A percentile compares a stretch with the other conserved stretches of the same genome.
Conservation (phyloP, 2,888 invertebrate genomes). For the Trisateles emortualis region DNA sequence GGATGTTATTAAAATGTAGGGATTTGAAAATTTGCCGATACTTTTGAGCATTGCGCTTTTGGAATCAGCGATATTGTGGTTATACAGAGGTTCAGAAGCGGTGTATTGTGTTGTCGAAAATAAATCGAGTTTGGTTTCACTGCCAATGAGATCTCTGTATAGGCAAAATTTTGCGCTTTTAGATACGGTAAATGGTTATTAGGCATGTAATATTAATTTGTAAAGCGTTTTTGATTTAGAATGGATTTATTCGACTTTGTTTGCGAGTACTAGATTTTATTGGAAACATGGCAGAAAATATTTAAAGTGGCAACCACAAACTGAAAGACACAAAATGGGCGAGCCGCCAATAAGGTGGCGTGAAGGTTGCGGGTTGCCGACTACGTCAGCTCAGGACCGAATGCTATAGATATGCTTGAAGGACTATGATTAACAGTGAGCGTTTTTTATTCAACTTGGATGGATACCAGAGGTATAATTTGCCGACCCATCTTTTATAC, state of each 20-base stretch:
- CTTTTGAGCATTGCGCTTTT: conserved; percentile 38
- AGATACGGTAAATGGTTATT: conserved; percentile 21
- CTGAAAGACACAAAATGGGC: not conserved
- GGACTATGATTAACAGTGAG: too few species aligned
- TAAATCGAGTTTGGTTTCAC: conserved; percentile 35
- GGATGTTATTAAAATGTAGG: conserved; percentile 51
- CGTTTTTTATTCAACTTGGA: too few species aligned
- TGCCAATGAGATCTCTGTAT: conserved; percentile 13
- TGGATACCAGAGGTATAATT: too few species aligned
- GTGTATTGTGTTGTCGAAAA: conserved; percentile 29
- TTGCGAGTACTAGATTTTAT: not conserved
- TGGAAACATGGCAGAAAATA: too few species aligned
- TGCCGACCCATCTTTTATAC: too few species aligned
- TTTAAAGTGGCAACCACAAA: too few species aligned
- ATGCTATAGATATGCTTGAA: too few species aligned
- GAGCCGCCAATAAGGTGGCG: too few species aligned
- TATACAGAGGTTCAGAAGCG: conserved; percentile 19
- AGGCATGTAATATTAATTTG: conserved; percentile 32
- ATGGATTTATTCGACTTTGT: not conserved
- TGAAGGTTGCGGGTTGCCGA: too few species aligned
- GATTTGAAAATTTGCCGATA: conserved; percentile 40
- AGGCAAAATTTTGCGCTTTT: conserved; percentile 28
- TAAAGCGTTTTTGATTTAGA: conserved; percentile 12
- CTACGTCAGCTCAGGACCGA: too few species aligned
- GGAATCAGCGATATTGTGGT: conserved; percentile 31